phyloP scores from a whole-genome alignment of 2,113 vertebrate genomes.

The Perca fluviatilis region DNA sequence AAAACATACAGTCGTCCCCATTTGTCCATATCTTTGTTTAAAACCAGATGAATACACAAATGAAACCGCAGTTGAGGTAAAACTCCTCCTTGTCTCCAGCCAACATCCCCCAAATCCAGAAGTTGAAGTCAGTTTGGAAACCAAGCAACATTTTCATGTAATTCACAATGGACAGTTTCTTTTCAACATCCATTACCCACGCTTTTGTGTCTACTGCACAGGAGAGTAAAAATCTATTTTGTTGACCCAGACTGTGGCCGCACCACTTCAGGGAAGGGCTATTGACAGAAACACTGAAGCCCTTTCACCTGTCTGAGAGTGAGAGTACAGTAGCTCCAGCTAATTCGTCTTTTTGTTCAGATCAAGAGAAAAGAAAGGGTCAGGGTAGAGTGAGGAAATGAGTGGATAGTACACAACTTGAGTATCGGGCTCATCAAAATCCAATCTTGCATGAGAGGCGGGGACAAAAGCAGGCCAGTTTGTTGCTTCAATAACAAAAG shows the following conservation, averaged over 20 bases:
- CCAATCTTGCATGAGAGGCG: conserved; percentile 64
- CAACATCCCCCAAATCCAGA: conserved; percentile 19
- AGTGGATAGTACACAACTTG: conserved; percentile 20
- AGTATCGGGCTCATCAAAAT: conserved; percentile 71
- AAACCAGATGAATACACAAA: conserved; percentile 50
- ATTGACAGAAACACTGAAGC: background rate
- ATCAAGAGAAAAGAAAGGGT: conserved; percentile 9
- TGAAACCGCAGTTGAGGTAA: conserved; percentile 45
- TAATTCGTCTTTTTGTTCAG: conserved; percentile 24
- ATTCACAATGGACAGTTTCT: background rate
- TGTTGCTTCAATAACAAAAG: conserved; percentile 63
- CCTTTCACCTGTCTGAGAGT: conserved; percentile 35
- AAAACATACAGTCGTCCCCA: conserved; percentile 39
- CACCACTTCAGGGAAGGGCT: background rate
- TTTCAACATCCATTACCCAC: conserved; percentile 12
- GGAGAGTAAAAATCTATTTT: background rate
- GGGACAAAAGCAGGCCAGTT: conserved; percentile 46
- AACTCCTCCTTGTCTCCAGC: conserved; percentile 14
- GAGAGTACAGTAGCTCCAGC: conserved; percentile 11
- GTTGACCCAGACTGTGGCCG: conserved; percentile 13
- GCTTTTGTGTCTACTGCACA: background rate
- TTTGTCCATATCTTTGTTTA: conserved; percentile 54
- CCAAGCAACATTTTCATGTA: conserved; percentile 7
- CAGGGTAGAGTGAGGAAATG: background rate
- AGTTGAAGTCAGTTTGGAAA: conserved; percentile 25